Conservation (phyloP, 2,797 vertebrate species). For the Oophaga sylvatica region DNA sequence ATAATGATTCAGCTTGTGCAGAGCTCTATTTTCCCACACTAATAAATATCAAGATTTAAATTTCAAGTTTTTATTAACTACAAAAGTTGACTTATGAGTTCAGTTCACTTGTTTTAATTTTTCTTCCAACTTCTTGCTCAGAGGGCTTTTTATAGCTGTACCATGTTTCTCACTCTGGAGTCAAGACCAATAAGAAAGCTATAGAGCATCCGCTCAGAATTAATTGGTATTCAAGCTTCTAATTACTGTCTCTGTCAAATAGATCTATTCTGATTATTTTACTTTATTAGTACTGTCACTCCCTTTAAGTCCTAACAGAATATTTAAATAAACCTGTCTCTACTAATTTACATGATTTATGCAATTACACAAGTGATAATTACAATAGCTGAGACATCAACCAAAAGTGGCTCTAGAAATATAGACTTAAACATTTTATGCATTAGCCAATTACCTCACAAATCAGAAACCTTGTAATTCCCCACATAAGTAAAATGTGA, state of each 20-base stretch:
- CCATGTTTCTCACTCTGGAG: slow-evolving; percentile 28
- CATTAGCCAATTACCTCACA: slow-evolving; percentile 47
- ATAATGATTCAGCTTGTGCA: neutral
- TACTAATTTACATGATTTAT: slow-evolving; percentile 68
- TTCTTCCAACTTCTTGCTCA: slow-evolving; percentile 20
- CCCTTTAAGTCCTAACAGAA: slow-evolving; percentile 66
- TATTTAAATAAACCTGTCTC: slow-evolving; percentile 71
- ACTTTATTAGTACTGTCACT: slow-evolving; percentile 69
- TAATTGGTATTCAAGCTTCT: slow-evolving; percentile 69
- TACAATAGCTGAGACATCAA: slow-evolving; percentile 64
- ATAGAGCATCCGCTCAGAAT: slow-evolving; percentile 60
- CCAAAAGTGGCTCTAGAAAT: slow-evolving; percentile 54
- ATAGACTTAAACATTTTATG: slow-evolving; percentile 36
- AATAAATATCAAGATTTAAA: neutral
- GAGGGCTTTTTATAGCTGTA: slow-evolving; percentile 8
- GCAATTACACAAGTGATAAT: slow-evolving; percentile 67
- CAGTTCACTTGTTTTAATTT: slow-evolving; percentile 18
- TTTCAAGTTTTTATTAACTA: neutral
- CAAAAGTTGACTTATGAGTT: neutral
- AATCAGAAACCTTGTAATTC: slow-evolving; percentile 30
- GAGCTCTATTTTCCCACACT: neutral
- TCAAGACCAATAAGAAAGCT: slow-evolving; percentile 53
- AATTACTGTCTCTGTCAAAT: slow-evolving; percentile 71
- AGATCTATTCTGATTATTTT: slow-evolving; percentile 73
- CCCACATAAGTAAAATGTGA: slow-evolving; percentile 3